Evolutionary conservation across 2,797 vertebrate genomes (phyloP), one percentile per base, ranked within the genome.

Genomic region (Agapornis canus): DNA sequence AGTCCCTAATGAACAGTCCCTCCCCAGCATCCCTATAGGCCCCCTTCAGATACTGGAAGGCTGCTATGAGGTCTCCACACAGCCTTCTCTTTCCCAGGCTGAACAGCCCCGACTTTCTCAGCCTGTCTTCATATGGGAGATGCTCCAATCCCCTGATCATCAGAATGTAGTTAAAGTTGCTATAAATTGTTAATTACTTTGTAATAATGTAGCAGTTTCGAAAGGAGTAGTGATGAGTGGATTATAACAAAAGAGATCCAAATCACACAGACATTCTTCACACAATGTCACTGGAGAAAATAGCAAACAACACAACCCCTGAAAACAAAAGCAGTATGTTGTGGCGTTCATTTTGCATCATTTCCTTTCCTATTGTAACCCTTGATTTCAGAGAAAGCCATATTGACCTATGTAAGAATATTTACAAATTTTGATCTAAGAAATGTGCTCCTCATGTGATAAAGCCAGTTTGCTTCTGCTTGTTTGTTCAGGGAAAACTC

Each of bases 161-260:
- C 35, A 29, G 78, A 54, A 82, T 56, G 25, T 48, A 68, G 57
- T 45, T 81, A 25, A 90, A 78, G n/a, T 56, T 42, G 54, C 23
- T 57, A 25, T 39, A 31, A 51, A 72, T 31, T 88, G n/a, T 86
- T 76, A 59, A 47, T 40, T 43, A 29, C 77, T 90, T 91, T 69
- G 51, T 56, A 86, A 88, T 17, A 64, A 68, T 8, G n/a, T 45
- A 54, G 27, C 13, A 13, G 14, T 60, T 90, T 91, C 78, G 23
- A 70, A 72, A 71, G 13, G 40, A 70, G 20, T 12, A 77, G 4
- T 42, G 10, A 91, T 71, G 54, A 70, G 17, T 26, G 17, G 23
- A 11, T 78, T 71, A 14, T 22, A 39, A 73, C 26, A 89, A 80
- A 52, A 52, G 12, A 82, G 42, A 54, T 26, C n/a, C 17, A 80